These are phyloP conservation scores for Lanius collurio DNA, from an alignment of 2,113 vertebrate genomes.

Conservation along the genomic window DNA sequence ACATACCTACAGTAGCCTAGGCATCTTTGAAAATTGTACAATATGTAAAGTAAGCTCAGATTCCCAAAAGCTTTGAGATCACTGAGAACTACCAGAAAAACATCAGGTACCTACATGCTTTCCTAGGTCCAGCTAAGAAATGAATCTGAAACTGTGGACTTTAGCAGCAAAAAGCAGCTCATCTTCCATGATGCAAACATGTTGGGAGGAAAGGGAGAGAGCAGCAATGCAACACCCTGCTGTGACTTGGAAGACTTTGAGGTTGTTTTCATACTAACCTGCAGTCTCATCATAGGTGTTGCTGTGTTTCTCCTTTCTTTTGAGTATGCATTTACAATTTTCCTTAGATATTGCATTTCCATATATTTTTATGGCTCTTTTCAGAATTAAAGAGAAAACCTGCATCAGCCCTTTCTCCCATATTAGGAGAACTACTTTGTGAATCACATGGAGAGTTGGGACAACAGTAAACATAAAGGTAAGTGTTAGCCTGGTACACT, in stretches of 20 bases:
- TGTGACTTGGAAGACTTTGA: background rate
- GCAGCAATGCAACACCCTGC: background rate
- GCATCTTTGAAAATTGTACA: background rate
- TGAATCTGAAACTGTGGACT: background rate
- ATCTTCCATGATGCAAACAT: background rate
- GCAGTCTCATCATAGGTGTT: background rate
- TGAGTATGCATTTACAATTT: background rate
- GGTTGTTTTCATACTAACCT: background rate
- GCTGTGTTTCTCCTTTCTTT: background rate
- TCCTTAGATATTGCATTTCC: background rate
- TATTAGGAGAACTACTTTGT: background rate
- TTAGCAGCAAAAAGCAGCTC: background rate
- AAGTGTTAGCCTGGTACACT: background rate
- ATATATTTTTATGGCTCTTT: background rate
- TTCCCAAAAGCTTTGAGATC: background rate
- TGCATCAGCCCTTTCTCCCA: background rate
- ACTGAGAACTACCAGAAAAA: background rate
- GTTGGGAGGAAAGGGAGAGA: background rate
- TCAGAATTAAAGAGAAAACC: background rate
- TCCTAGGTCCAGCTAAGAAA: background rate
- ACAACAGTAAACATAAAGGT: background rate
- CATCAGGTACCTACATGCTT: background rate
- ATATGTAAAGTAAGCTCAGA: background rate
- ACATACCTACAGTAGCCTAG: background rate
- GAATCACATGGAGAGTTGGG: accelerated